Conservation (phyloP, 2,113 vertebrate genomes). For the Hydrolagus affinis region DNA sequence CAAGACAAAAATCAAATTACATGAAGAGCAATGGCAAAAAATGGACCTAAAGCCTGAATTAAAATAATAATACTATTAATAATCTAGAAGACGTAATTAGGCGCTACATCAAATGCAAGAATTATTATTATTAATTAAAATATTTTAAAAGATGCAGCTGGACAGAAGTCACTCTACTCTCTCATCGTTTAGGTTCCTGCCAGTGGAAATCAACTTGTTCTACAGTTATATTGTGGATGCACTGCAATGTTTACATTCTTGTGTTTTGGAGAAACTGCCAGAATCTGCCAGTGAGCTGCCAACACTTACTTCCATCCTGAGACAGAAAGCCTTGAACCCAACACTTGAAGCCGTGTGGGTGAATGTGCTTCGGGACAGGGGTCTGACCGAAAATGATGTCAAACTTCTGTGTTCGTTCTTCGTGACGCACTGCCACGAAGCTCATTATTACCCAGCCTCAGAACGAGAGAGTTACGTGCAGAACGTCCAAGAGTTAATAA, state of each 20-base stretch:
- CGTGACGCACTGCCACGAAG: conserved; percentile 1
- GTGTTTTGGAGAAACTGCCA: conserved; percentile 28
- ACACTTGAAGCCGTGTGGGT: conserved; percentile 5
- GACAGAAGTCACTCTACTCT: not conserved
- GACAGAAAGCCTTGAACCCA: not conserved
- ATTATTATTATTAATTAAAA: no score
- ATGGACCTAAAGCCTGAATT: no score
- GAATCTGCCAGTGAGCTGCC: not conserved
- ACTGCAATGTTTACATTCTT: conserved; percentile 18
- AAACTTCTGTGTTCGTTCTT: conserved; percentile 7
- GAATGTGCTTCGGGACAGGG: not conserved
- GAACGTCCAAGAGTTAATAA: conserved; percentile 10
- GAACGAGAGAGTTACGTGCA: not conserved
- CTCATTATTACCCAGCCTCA: not conserved
- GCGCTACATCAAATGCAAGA: no score
- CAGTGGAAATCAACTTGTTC: conserved; percentile 12
- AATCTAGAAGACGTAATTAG: no score
- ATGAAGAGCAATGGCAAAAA: no score
- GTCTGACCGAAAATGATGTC: not conserved
- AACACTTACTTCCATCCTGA: conserved; percentile 15
- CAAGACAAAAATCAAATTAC: no score
- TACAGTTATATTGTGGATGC: conserved; percentile 28
- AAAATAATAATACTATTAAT: no score
- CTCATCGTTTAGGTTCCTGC: conserved; percentile 9
- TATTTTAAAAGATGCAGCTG: not conserved